Evolutionary conservation across 2,888 invertebrate genomes (phyloP).

Genomic region (Orchesella flavescens): DNA sequence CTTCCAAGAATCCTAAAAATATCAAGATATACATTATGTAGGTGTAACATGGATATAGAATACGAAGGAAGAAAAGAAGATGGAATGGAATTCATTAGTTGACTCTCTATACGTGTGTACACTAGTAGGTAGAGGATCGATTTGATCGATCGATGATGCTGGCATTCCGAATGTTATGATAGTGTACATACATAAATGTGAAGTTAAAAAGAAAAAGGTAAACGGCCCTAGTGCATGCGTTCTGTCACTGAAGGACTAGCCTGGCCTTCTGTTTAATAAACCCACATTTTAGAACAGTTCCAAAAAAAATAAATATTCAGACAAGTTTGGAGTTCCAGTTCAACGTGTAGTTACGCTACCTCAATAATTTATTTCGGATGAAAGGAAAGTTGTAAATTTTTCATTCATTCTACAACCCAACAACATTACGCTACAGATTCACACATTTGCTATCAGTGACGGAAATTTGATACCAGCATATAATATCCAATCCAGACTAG

Average conservation of each 20-base stretch:
- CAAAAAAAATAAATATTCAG: not conserved
- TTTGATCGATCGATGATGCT: conserved; percentile 55
- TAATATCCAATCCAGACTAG: too few relatives aligned
- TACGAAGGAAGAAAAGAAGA: conserved; percentile 13
- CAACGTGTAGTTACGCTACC: too few relatives aligned
- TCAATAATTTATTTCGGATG: too few relatives aligned
- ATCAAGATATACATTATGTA: conserved; percentile 39
- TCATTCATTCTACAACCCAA: too few relatives aligned
- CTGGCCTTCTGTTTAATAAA: not conserved
- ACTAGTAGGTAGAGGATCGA: conserved; percentile 54
- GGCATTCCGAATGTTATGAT: conserved; percentile 31
- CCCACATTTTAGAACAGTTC: not conserved
- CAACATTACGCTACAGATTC: too few relatives aligned
- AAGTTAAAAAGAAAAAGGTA: not conserved
- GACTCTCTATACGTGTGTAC: not conserved
- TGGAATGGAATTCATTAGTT: conserved; percentile 30
- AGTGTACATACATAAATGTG: conserved; percentile 7
- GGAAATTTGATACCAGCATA: too few relatives aligned
- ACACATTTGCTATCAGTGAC: too few relatives aligned
- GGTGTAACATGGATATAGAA: conserved; percentile 22
- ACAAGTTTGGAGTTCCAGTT: not conserved
- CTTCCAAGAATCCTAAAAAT: conserved; percentile 53
- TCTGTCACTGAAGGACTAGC: not conserved
- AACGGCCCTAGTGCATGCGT: not conserved
- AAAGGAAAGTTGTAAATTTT: too few relatives aligned